Percentiles rank a stretch among this genome's conserved stretches.
Evolutionary conservation across 2,888 invertebrate species (phyloP).

Genomic region (Pristionchus arcanus): DNA sequence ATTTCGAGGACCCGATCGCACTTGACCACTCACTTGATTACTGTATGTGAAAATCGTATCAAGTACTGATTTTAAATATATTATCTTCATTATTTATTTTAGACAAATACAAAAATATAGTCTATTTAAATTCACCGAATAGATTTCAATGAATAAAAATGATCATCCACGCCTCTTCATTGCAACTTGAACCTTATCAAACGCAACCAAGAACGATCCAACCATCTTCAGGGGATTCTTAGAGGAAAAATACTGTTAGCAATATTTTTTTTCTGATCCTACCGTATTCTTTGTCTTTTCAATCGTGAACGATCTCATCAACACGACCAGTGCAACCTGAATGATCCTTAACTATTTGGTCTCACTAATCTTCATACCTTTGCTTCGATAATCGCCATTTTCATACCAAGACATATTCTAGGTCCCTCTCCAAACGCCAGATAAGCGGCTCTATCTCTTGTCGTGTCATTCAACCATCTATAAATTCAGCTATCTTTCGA

Average conservation of each 20-base stretch:
- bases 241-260: not conserved
- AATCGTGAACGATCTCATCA: slow-evolving; percentile 58
- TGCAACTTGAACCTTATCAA: slow-evolving; percentile 2
- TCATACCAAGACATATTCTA: slow-evolving; percentile 73
- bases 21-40: not conserved
- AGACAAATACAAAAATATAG: not conserved
- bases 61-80: not conserved
- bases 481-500: not conserved
- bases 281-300: slow-evolving; percentile 26
- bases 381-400: slow-evolving; percentile 71
- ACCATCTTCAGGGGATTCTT: slow-evolving; percentile 34
- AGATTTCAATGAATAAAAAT: not conserved
- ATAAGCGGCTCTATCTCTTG: slow-evolving; percentile 24
- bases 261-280: not conserved
- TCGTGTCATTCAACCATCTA: slow-evolving; percentile 56
- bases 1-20: not conserved
- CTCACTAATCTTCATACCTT: slow-evolving; percentile 62
- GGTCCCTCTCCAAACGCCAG: slow-evolving; percentile 72
- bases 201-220: slow-evolving; percentile 33
- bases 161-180: slow-evolving; percentile 9
- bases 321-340: slow-evolving; percentile 59
- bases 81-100: not conserved
- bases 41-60: not conserved
- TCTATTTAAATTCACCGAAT: not conserved
- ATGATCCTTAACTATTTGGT: not conserved